Conservation (phyloP, 2,797 vertebrate species). For the Pyrrhura leucotis region DNA sequence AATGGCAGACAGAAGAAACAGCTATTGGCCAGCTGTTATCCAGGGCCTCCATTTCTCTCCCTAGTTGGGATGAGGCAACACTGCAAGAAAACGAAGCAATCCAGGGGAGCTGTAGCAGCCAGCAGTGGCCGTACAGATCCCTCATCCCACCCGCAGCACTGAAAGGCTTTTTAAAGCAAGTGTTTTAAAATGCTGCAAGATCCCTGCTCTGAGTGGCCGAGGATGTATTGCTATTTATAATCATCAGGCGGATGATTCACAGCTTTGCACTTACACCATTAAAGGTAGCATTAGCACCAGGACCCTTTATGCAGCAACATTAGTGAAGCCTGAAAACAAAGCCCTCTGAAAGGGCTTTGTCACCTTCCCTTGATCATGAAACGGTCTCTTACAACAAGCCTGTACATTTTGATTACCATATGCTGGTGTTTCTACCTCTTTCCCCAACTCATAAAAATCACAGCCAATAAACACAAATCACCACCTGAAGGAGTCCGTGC, state of each 20-base stretch:
- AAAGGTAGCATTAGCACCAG: slow-evolving; percentile 50
- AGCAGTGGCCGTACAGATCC: rapidly evolving
- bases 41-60: neutral
- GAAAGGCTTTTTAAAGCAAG: neutral
- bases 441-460: slow-evolving; percentile 75
- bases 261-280: slow-evolving; percentile 44
- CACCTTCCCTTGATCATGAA: slow-evolving; percentile 59
- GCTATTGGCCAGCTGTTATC: slow-evolving; percentile 16
- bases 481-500: slow-evolving; percentile 69
- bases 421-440: slow-evolving; percentile 49
- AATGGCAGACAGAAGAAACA: neutral
- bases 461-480: slow-evolving; percentile 77
- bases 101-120: neutral
- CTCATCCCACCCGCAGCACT: neutral
- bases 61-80: neutral
- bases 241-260: slow-evolving; percentile 3
- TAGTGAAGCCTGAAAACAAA: slow-evolving; percentile 39
- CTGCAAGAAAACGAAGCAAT: neutral
- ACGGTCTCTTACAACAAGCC: slow-evolving; percentile 43
- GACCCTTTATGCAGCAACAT: slow-evolving; percentile 26
- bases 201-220: neutral
- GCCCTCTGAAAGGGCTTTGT: slow-evolving; percentile 66
- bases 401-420: slow-evolving; percentile 63
- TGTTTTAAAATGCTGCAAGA: neutral
- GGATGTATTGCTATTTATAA: slow-evolving; percentile 40